Base-by-base conservation (phyloP, 2,888 invertebrate species). In the Hyppa rectilinea region DNA sequence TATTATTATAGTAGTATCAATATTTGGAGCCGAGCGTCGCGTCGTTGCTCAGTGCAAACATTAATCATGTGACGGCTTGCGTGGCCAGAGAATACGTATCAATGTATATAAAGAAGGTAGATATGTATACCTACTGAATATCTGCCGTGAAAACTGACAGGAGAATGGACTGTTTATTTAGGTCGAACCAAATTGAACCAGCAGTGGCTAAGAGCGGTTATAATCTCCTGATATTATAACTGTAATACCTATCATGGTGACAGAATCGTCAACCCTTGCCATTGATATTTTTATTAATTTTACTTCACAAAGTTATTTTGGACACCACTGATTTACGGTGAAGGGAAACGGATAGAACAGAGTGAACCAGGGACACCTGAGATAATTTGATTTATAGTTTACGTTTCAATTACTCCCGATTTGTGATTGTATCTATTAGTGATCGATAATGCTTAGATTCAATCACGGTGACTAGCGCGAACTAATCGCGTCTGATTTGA, bases 401-500 rank as follows among this genome's bases (percentile, higher is more conserved):
- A 23, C 29, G 2, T 49, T 23, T 38, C 14, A 68, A 68, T 47
- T 4, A 23, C 34, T 45, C 10, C 26, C 6, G 31, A 66, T 40
- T 64, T n/a, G n/a, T n/a, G n/a, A n/a, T n/a, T n/a, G 78, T 78
- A 59, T 63, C 74, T 79, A 78, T 82, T 78, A 79, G 74, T 43
- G 49, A 59, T 70, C 55, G 56, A 67, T 75, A 75, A 69, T 52
- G 47, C 63, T 65, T 64, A 34, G 53, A 70, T 72, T 71, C 62
- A 75, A 75, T 82, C 83, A 66, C 62, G 52, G 45, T 40, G 65
- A 63, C 67, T 66, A 60, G 61, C 65, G 58, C 61, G 55, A 63
- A 68, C 59, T 85, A 80, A 80, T 72, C 53, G 65, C 66, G 75
- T 70, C 65, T 83, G 76, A 82, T 82, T 80, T 66, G 76, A 82